Conservation (phyloP, 2,888 invertebrate species). For the Folsomia candida region DNA sequence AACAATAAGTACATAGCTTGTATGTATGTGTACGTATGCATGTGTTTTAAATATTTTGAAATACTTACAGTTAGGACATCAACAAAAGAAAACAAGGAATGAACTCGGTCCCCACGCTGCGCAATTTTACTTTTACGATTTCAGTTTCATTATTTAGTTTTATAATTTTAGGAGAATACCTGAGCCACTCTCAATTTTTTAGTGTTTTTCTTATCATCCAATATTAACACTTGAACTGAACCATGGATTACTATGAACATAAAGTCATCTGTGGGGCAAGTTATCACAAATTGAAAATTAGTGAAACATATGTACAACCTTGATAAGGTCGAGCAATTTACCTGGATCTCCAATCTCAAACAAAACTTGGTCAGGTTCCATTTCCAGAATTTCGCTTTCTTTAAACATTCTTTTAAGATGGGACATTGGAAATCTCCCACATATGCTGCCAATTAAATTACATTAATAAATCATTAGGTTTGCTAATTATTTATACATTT, state of each 20-base stretch:
- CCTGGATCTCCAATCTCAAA: slow-evolving; percentile 30
- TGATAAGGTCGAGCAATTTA: neutral
- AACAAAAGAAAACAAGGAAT: slow-evolving; percentile 24
- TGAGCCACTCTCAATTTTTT: slow-evolving; percentile 8
- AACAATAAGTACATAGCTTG: no score
- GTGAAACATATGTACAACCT: no score
- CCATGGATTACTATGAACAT: neutral
- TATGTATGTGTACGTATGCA: no score
- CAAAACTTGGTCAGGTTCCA: slow-evolving; percentile 16
- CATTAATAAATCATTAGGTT: neutral
- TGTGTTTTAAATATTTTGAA: no score
- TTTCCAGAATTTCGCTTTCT: slow-evolving; percentile 20
- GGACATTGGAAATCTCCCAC: neutral
- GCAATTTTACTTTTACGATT: no score
- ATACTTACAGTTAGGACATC: slow-evolving; percentile 23
- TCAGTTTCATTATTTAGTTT: no score
- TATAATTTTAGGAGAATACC: no score
- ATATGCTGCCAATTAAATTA: neutral
- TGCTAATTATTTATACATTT: neutral
- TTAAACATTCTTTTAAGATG: neutral
- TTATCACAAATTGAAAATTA: neutral
- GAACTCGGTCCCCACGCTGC: slow-evolving; percentile 17
- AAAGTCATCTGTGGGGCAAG: slow-evolving; percentile 5
- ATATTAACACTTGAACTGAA: neutral
- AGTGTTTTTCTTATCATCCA: neutral